A percentile compares a stretch with the other conserved stretches of the same genome.
Evolutionary conservation across 2,113 vertebrate species (phyloP).

Genomic region (Mobula birostris): DNA sequence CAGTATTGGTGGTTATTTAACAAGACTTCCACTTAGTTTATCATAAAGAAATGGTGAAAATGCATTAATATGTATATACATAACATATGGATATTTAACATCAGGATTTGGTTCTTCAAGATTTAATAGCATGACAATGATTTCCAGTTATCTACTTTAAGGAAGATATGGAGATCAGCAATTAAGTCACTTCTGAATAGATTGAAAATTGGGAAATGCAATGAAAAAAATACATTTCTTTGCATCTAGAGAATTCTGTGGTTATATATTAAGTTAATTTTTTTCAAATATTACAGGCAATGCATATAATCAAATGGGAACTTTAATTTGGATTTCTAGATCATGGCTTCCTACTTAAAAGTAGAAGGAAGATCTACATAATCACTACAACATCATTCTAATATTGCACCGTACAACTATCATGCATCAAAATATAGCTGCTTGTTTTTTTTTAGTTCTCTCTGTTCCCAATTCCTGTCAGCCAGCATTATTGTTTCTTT

Average conservation of each 20-base stretch:
- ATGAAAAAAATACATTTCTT: not conserved
- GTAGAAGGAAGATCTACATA: not conserved
- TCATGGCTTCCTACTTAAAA: not conserved
- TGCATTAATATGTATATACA: not conserved
- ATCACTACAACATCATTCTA: not conserved
- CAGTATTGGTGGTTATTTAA: not conserved
- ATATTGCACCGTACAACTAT: not conserved
- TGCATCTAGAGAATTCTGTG: not conserved
- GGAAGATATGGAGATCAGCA: not conserved
- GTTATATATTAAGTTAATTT: not conserved
- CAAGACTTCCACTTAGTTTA: not conserved
- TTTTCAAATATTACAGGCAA: not conserved
- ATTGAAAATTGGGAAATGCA: too few species aligned
- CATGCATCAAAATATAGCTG: not conserved
- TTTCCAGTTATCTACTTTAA: not conserved
- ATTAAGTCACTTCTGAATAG: not conserved
- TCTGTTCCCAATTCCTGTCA: not conserved
- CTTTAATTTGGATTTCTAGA: not conserved
- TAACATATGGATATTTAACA: not conserved
- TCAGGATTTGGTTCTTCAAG: not conserved
- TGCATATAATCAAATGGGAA: not conserved
- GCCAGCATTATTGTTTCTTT: not conserved
- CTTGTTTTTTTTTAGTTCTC: not conserved
- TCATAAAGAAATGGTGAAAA: not conserved
- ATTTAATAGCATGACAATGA: not conserved